Base-by-base conservation (phyloP, 2,797 vertebrate genomes). In the Channallabes apus region DNA sequence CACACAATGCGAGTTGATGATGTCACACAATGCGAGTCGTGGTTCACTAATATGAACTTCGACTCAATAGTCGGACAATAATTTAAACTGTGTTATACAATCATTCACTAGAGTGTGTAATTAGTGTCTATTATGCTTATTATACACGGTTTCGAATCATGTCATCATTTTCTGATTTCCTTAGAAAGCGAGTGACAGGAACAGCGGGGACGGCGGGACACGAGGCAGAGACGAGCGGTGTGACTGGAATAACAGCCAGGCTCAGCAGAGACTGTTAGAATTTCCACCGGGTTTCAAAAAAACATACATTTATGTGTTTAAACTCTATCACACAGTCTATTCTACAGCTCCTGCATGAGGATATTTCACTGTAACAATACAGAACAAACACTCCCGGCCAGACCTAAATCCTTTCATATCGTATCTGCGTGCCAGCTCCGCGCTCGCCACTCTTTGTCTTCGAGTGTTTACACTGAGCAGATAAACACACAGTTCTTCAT, bases 401-500 rank as follows among this genome's bases (percentile, higher is more conserved):
- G 71, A 27, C n/a, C 27, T 15, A 27, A 51, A 27, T 56, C 41
- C 51, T 29, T 14, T 56, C 46, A 51, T 18, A 20, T 27, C 15
- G n/a, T 54, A 54, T n/a, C 15, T 9, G 46, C 51, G 15, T 29
- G 72, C 72, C 72, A 75, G 51, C 46, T 7, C 72, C 3, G 1
- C 0, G n/a, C n/a, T 54, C 72, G 14, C 72, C n/a, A 3, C 72
- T 29, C 51, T 51, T 51, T 54, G 46, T n/a, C 46, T 54, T 75
- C n/a, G 6, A 54, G 46, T 75, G 72, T 54, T 54, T 75, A 75
- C 46, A 22, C 14, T 17, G 41, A 29, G 51, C 72, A 11, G 72
- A n/a, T 75, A 29, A 54, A 75, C 46, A 75, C 72, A 54, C 51
- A 75, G 46, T 56, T 75, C n/a, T 56, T 75, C 51, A 29, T 29